Conservation (phyloP, 2,113 vertebrate genomes). For the Erythrocebus patas region DNA sequence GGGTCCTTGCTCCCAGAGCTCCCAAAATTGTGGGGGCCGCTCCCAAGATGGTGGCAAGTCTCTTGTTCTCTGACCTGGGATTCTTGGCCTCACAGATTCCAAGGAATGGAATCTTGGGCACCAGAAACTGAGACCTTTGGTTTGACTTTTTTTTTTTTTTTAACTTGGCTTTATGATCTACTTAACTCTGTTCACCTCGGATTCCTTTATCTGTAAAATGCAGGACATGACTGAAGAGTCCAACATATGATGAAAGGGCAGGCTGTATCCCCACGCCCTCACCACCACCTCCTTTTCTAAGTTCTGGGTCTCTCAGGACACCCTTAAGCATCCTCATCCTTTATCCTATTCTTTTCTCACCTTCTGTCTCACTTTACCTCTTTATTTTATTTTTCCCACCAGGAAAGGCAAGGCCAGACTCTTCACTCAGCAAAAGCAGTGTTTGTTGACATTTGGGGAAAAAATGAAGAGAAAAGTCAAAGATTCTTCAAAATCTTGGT, state of each 20-base stretch:
- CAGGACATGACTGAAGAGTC: background rate
- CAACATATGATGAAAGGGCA: fast-evolving
- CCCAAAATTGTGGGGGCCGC: too few relatives aligned
- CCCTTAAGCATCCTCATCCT: background rate
- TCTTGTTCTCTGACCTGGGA: too few relatives aligned
- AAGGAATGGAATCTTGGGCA: too few relatives aligned
- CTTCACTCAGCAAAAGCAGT: constrained; percentile 53
- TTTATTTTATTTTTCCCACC: background rate
- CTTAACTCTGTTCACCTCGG: background rate
- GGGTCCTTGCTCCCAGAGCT: too few relatives aligned
- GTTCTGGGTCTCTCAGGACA: background rate
- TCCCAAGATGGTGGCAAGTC: too few relatives aligned
- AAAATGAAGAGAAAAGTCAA: constrained; percentile 42
- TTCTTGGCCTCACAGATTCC: too few relatives aligned
- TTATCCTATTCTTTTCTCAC: background rate
- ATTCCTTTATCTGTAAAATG: background rate
- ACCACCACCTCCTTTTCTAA: background rate
- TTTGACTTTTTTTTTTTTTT: background rate
- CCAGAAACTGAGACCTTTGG: background rate
- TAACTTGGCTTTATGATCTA: background rate
- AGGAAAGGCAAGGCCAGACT: constrained; percentile 2
- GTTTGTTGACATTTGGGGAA: constrained; percentile 56
- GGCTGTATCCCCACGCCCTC: fast-evolving
- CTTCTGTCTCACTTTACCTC: background rate
- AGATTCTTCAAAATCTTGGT: constrained; percentile 49